Evolutionary conservation across 92 coral and sea anemone genomes (phyloP), one percentile per base, ranked within the genome.

Genomic region (Epizoanthus fatuus): DNA sequence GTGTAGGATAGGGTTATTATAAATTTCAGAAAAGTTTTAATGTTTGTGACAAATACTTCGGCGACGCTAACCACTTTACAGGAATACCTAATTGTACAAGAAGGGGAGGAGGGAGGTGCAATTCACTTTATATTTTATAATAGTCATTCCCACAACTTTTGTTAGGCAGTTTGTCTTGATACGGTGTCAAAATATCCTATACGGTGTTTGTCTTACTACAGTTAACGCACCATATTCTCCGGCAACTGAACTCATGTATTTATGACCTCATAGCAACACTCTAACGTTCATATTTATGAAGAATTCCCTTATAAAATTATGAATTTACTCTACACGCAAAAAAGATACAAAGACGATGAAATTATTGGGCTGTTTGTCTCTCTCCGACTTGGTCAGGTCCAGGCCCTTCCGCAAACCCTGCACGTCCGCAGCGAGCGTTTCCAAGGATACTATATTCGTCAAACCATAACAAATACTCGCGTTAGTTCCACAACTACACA

Each of bases 301-400:
- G 32, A 1, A 66, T 32, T 66, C 17, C 72, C 39, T 69, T 17
- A 38, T 14, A 13, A 9, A 5, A n/a, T 3, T 15, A 5, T 0
- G 4, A 4, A 0, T 40, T 15, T 40, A 5, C 9, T 47, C 3
- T 67, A 19, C 14, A 20, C 53, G 52, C 12, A 19, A 45, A 91
- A 93, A 97, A 92, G 99, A 97, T 97, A 97, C 99, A 84, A 91
- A 97, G 45, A 97, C 90, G 69, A 97, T 88, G 81, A 93, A 97
- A 88, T 93, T 97, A 58, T 95, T 93, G 40, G 99, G 93, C 63
- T 97, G 99, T 77, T 95, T 97, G 81, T 97, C 99, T 76, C 96
- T 93, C 89, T 97, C 99, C 1, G 98, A 74, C 79, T 95, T 97
- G 15, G 98, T 90, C 84, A 97, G 81, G 84, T 97, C 99, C 84